Conservation (phyloP, 2,113 vertebrate species). For the Myiopsitta monachus region DNA sequence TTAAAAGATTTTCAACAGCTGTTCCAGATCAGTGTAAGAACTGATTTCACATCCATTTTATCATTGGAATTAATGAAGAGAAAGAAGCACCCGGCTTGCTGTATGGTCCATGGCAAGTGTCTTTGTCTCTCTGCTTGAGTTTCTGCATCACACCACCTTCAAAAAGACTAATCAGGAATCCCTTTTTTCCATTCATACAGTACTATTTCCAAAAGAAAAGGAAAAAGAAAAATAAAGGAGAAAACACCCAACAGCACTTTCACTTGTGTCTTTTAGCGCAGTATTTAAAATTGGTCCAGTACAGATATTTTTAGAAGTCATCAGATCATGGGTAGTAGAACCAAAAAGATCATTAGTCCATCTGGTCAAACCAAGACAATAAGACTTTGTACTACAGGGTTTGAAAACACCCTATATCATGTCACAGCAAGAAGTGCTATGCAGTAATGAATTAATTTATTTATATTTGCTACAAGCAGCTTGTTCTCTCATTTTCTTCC, state of each 20-base stretch:
- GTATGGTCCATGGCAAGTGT: not conserved
- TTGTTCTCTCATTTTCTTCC: slow-evolving; percentile 59
- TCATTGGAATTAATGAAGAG: not conserved
- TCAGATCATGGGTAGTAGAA: not conserved
- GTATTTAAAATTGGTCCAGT: not conserved
- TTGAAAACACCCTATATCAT: not conserved
- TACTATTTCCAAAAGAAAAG: not conserved
- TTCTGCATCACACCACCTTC: not conserved
- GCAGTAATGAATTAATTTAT: slow-evolving; percentile 61
- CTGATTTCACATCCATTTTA: slow-evolving; percentile 28
- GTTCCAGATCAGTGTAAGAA: slow-evolving; percentile 12
- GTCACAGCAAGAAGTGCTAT: slow-evolving; percentile 45
- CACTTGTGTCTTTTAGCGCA: not conserved
- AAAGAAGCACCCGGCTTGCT: not conserved
- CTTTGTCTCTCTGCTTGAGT: not conserved
- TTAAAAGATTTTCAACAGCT: not conserved
- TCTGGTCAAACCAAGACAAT: slow-evolving; percentile 45
- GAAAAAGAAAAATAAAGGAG: not conserved
- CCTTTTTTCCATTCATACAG: not conserved
- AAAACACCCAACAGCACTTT: not conserved
- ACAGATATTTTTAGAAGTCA: not conserved
- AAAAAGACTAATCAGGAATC: not conserved
- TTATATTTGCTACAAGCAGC: slow-evolving; percentile 59
- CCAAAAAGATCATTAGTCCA: slow-evolving; percentile 28
- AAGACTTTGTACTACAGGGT: not conserved